phyloP scores from a whole-genome alignment of 2,113 vertebrate genomes.

The Bagarius yarrelli region DNA sequence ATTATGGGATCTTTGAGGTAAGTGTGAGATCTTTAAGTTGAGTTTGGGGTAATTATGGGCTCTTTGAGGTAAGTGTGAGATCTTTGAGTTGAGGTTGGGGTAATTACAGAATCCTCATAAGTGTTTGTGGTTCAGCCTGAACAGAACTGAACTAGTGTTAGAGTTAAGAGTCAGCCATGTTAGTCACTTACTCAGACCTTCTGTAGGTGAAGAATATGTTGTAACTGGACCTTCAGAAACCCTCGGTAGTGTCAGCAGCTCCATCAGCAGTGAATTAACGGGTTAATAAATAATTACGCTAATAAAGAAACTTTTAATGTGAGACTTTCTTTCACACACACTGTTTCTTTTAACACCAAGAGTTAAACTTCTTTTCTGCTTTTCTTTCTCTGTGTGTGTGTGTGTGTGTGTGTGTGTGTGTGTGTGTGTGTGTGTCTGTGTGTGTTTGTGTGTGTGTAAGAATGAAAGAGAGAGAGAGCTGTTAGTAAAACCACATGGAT shows the following conservation, averaged over 20 bases:
- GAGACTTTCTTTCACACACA: background rate
- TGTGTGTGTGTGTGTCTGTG: constrained; percentile 34
- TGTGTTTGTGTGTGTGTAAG: background rate
- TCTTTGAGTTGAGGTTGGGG: no score
- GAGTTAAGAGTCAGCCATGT: background rate
- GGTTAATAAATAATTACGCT: no score
- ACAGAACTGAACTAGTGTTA: background rate
- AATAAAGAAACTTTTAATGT: no score
- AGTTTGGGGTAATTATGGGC: background rate
- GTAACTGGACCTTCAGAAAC: background rate
- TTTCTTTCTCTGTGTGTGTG: background rate
- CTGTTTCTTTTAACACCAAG: background rate
- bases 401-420: constrained; percentile 16
- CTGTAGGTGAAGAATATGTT: background rate
- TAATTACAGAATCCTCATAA: background rate
- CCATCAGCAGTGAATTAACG: background rate
- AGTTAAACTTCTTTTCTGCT: background rate
- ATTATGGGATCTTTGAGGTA: background rate
- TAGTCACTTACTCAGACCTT: background rate
- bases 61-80: no score
- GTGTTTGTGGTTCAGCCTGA: background rate
- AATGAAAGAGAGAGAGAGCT: background rate
- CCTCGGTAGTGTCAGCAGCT: background rate
- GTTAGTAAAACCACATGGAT: constrained; percentile 20
- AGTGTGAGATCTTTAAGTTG: background rate